Conservation (phyloP, 2,888 invertebrate species). For the Protula sp. region DNA sequence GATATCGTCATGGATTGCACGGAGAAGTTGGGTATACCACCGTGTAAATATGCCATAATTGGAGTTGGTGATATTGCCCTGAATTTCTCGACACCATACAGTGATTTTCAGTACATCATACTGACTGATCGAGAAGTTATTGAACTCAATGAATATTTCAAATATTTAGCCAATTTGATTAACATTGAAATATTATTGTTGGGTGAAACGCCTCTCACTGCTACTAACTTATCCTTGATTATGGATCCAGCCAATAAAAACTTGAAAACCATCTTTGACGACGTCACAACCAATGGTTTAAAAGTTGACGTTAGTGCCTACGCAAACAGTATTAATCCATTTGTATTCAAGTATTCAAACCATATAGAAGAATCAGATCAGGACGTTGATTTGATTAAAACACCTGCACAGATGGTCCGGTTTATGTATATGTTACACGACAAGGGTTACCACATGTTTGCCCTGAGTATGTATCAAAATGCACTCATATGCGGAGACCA, state of each 20-base stretch:
- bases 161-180: not conserved
- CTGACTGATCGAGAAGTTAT: not conserved
- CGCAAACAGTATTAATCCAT: not conserved
- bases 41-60: not conserved
- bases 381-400: not conserved
- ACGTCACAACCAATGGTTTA: not conserved
- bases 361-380: not conserved
- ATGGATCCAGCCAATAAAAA: not conserved
- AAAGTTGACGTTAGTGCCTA: not conserved
- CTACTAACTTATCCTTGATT: not conserved
- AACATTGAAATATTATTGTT: not conserved
- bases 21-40: not conserved
- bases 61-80: not conserved
- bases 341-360: not conserved
- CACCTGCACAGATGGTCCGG: not conserved
- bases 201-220: not conserved
- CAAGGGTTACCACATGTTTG: not conserved
- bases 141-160: not conserved
- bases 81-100: not conserved
- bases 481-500: not conserved
- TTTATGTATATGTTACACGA: not conserved
- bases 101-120: not conserved
- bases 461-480: not conserved
- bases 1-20: not conserved
- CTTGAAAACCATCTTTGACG: not conserved